Percentiles rank a stretch among this genome's conserved stretches.
phyloP scores from a whole-genome alignment of 2,797 vertebrate genomes.

The Pseudomugil gertrudae region DNA sequence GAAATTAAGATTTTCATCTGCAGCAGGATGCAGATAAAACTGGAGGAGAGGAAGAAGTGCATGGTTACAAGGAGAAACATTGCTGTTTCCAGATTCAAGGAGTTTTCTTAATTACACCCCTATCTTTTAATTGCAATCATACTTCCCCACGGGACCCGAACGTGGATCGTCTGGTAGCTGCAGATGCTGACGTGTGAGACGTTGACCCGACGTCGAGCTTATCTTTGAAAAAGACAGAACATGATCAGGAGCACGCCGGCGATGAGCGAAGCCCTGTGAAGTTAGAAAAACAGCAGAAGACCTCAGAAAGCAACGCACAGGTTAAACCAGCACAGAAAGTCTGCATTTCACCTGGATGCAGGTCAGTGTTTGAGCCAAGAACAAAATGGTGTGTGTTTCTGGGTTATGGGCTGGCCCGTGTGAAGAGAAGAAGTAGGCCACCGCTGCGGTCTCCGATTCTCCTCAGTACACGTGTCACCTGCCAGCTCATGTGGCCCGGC shows the following conservation, averaged over 20 bases:
- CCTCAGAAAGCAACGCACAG: conserved; percentile 23
- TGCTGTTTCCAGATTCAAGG: conserved; percentile 91
- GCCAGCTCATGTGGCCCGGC: conserved; percentile 76
- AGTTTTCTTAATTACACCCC: conserved; percentile 98
- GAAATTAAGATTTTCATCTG: conserved; percentile 27
- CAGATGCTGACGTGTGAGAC: conserved; percentile 95
- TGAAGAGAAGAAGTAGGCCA: conserved; percentile 76
- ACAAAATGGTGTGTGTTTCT: conserved; percentile 65
- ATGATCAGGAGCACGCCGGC: conserved; percentile 24
- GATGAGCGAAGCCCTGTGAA: conserved; percentile 10
- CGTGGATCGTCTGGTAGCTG: conserved; percentile 90
- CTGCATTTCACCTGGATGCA: conserved; percentile 66
- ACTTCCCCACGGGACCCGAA: conserved; percentile 90
- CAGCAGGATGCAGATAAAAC: conserved; percentile 27
- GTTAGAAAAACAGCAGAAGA: background rate
- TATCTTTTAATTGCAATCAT: conserved; percentile 99
- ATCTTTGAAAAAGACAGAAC: conserved; percentile 64
- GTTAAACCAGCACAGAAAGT: conserved; percentile 18
- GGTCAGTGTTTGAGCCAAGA: conserved; percentile 68
- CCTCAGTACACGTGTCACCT: conserved; percentile 77
- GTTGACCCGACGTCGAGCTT: conserved; percentile 86
- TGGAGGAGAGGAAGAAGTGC: conserved; percentile 19
- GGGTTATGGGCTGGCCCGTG: conserved; percentile 64
- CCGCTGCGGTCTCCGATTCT: conserved; percentile 67
- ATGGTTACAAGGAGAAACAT: conserved; percentile 68